Evolutionary conservation across 2,113 vertebrate species (phyloP), one percentile per base, ranked within the genome.

Genomic region (Dromas ardeola): DNA sequence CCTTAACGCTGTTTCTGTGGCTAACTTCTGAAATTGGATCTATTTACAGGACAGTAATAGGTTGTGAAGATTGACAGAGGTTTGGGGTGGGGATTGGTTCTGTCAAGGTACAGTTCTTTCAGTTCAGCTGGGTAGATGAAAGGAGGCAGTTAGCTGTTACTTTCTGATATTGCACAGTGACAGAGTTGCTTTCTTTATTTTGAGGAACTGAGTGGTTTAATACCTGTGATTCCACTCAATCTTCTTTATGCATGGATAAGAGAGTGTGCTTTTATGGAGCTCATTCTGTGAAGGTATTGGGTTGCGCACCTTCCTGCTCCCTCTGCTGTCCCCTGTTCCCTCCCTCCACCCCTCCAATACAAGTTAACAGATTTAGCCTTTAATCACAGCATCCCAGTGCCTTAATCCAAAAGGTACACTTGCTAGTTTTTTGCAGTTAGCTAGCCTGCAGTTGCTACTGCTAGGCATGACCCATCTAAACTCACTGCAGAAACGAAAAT

Each of bases 11-110:
- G 0, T 36, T 79, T 79, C n/a, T 92, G 0, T 82, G 58, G 22
- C 22, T 81, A 53, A 29, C 30, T 73, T 82, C 11, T 45, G 62
- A 53, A 81, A 67, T 11, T 50, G 19, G 4, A 23, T 76, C 4
- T 19, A 0, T 62, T n/a, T 52, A 10, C 21, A 53, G 58, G 36
- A 34, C 4, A 34, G 0, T 42, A 30, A 0, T 45, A 19, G 25
- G 9, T 88, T 65, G 43, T 49, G 15, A 30, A 81, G n/a, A 34
- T 29, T 42, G 73, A 32, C 16, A 45, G 45, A 42, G 13, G 11
- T 81, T 87, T 79, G 47, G 19, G 7, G 2, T 63, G 32, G 13
- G 56, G 29, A 13, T 29, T 91, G 15, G 3, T 79, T 71, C 19
- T 74, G 5, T 52, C 43, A 40, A 25, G 14, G 2, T 66, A 9